Conservation (phyloP, 2,888 invertebrate genomes). For the Bombyx huttoni region DNA sequence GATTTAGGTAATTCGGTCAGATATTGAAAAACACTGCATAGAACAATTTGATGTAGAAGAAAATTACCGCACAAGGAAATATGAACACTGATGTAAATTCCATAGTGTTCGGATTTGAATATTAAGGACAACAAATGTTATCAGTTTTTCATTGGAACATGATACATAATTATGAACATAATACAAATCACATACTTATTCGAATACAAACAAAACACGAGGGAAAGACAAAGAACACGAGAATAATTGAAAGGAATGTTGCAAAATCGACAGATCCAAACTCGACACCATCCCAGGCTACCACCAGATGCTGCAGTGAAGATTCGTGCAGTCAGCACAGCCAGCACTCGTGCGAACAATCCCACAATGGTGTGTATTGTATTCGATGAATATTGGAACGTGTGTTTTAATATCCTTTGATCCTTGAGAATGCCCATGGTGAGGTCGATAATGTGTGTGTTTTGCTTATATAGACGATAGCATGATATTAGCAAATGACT, state of each 20-base stretch:
- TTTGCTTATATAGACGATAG: no score
- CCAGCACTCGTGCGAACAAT: constrained; percentile 46
- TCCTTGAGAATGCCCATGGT: not conserved
- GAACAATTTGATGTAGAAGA: no score
- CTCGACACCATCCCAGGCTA: constrained; percentile 19
- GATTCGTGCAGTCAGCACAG: constrained; percentile 51
- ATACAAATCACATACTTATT: not conserved
- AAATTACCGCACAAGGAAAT: no score
- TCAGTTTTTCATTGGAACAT: not conserved
- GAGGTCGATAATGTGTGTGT: not conserved
- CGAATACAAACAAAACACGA: not conserved
- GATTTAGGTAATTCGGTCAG: no score
- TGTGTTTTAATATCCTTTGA: not conserved
- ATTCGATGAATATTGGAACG: not conserved
- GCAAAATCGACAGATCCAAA: constrained; percentile 43
- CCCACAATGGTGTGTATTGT: constrained; percentile 51
- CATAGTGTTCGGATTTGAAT: no score
- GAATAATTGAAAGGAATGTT: constrained; percentile 1
- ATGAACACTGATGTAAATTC: no score
- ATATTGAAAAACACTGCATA: no score
- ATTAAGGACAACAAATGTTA: not conserved
- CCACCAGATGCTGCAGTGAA: constrained; percentile 39
- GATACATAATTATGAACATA: not conserved
- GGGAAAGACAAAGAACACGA: not conserved
- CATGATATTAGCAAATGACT: no score